Evolutionary conservation across 2,113 vertebrate species (phyloP).

Genomic region (Calonectris borealis): DNA sequence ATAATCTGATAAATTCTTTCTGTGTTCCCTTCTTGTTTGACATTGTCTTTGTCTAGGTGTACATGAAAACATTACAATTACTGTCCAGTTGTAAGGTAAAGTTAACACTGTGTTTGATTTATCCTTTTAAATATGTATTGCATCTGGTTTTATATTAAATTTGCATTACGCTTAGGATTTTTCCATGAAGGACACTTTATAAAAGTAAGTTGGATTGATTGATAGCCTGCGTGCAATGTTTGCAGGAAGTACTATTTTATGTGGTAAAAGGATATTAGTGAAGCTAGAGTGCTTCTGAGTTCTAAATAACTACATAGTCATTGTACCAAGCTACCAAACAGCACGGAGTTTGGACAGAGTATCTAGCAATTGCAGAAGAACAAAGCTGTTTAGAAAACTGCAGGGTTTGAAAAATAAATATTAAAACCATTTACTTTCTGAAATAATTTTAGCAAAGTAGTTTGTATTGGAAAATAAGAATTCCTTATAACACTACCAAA

Average conservation of each 20-base stretch:
- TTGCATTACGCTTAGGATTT: neutral
- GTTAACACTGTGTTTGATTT: constrained; percentile 31
- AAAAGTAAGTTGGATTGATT: constrained; percentile 30
- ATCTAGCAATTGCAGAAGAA: constrained; percentile 16
- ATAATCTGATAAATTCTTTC: neutral
- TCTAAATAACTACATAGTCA: constrained; percentile 12
- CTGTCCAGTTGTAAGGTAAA: neutral
- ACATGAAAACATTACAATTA: constrained; percentile 18
- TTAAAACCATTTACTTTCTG: neutral
- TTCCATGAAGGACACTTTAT: constrained; percentile 23
- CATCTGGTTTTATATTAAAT: constrained; percentile 20
- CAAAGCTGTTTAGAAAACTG: constrained; percentile 22
- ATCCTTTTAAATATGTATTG: constrained; percentile 48
- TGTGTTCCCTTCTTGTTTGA: neutral
- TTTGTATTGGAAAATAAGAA: neutral
- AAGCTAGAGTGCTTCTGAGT: neutral
- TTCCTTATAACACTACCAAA: neutral
- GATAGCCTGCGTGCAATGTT: constrained; percentile 11
- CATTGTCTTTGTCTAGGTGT: neutral
- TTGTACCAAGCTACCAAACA: neutral
- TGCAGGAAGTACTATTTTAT: constrained; percentile 18
- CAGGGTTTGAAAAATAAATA: neutral
- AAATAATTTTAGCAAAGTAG: neutral
- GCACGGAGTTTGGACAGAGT: neutral
- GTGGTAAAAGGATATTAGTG: neutral